phyloP scores from a whole-genome alignment of 2,797 vertebrate species.

The Rhinella marina region DNA sequence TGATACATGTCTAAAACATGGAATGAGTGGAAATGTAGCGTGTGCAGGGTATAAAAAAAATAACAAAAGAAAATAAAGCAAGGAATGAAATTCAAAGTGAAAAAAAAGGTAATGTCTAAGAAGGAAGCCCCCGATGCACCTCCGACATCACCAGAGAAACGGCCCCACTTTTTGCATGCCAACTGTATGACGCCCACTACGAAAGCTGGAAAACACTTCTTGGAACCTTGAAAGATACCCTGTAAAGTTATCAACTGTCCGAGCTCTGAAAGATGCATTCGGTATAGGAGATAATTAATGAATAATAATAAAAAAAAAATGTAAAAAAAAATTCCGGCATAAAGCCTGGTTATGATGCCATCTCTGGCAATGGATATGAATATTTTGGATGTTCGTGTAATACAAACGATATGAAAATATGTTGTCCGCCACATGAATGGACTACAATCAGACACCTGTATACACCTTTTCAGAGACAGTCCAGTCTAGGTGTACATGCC shows the following conservation, averaged over 20 bases:
- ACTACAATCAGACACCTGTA: not conserved
- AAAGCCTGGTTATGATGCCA: not conserved
- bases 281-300: not conserved
- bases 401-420: not conserved
- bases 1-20: constrained; percentile 50
- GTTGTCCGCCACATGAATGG: not conserved
- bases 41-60: not conserved
- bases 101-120: constrained; percentile 3
- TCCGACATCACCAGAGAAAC: not conserved
- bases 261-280: constrained; percentile 43
- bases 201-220: not conserved
- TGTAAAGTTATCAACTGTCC: not conserved
- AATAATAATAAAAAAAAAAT: not conserved
- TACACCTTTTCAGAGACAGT: constrained; percentile 40
- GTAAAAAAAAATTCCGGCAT: not conserved
- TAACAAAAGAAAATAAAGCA: constrained; percentile 14
- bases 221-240: not conserved
- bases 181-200: not conserved
- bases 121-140: constrained; percentile 13
- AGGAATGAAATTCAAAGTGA: constrained; percentile 51
- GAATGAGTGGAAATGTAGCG: constrained; percentile 52
- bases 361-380: not conserved
- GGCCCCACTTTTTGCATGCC: not conserved
- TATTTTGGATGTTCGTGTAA: not conserved
- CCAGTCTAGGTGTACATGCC: constrained; percentile 33